Conservation (phyloP, 2,113 vertebrate genomes). For the Regulus satrapa region DNA sequence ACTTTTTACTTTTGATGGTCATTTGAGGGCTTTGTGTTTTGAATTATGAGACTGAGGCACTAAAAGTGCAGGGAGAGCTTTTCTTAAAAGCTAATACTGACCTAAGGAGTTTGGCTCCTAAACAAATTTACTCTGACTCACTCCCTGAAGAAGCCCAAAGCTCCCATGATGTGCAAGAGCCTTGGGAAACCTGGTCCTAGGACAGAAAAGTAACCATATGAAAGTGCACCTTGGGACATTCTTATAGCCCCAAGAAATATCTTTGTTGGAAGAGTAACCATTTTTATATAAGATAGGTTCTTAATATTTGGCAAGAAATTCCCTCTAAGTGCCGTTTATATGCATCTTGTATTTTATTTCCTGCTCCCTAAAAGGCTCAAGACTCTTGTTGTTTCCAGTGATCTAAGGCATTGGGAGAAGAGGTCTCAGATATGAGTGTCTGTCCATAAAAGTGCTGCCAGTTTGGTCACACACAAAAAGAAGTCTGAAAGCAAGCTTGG, state of each 20-base stretch:
- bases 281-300: background rate
- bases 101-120: background rate
- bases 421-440: background rate
- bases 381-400: background rate
- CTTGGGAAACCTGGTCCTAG: background rate
- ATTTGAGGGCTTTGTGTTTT: background rate
- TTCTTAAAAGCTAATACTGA: background rate
- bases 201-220: background rate
- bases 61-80: background rate
- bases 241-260: background rate
- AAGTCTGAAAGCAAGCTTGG: background rate
- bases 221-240: background rate
- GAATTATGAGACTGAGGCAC: background rate
- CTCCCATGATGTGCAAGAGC: background rate
- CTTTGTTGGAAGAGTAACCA: background rate
- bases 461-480: background rate
- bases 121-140: background rate
- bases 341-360: background rate
- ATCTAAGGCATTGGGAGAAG: background rate
- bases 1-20: fast-evolving
- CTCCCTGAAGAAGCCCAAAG: background rate
- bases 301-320: background rate
- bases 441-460: background rate
- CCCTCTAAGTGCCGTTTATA: background rate
- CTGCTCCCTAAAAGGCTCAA: background rate